Evolutionary conservation across 2,888 invertebrate genomes (phyloP), one percentile per base, ranked within the genome.

Genomic region (Corbicula japonica): DNA sequence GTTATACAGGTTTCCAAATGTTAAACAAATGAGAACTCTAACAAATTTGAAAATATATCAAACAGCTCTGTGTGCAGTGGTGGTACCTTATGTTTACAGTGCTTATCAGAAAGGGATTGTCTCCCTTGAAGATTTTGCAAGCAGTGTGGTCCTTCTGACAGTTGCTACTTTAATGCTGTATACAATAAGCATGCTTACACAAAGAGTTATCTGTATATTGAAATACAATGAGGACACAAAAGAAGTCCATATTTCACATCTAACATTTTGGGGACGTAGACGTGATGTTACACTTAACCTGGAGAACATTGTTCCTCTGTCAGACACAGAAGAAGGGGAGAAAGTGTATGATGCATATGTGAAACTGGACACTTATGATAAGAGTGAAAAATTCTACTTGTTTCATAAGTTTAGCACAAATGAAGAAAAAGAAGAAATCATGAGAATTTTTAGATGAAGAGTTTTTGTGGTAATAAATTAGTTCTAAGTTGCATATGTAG

Each of bases 211-310:
- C 2, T 76, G 80, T 62, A 63, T 56, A 6, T 18, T 80, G 48
- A 65, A 73, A 23, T 56, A 69, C 21, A 48, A 80, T 21, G 34
- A 56, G 26, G 56, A 63, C 6, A 32, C 35, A 26, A 52, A 68
- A 26, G 62, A 46, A 18, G 76, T 80, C 5, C 38, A 63, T 6
- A 69, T 80, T 44, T 72, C 80, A 30, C 80, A 80, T 56, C 44
- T 80, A 23, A 73, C 68, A 56, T 80, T 76, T 50, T 76, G 76
- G 62, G 63, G 72, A 2, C 41, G 62, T 0, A 56, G 72, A 72
- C 68, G 69, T 56, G 69, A 76, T 26, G 38, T 68, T 21, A 23
- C 38, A 3, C 18, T 76, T 6, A 48, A 68, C 30, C 1, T 80
- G 0, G 28, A 62, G 28, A 72, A 72, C n/a, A 69, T 80, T 65